These are phyloP conservation scores for Ctenomys sociabilis DNA, from an alignment of 2,113 vertebrate species.

Conservation along the genomic window DNA sequence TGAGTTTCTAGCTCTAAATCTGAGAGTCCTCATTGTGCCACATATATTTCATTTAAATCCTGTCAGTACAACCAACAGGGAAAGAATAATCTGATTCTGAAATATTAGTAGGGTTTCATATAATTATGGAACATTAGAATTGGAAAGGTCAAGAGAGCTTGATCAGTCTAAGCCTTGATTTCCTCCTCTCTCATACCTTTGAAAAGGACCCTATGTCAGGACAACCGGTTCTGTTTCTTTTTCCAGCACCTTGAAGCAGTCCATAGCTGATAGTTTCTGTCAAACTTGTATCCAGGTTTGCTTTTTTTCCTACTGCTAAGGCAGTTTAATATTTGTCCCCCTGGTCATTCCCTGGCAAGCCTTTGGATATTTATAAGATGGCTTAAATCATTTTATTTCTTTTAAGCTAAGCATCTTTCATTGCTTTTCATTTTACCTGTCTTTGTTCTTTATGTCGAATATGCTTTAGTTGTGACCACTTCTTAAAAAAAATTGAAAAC, in stretches of 20 bases:
- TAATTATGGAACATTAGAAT: neutral
- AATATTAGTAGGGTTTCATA: neutral
- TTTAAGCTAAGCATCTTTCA: slow-evolving; percentile 15
- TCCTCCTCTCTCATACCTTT: neutral
- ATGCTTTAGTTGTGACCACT: neutral
- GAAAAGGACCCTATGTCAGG: neutral
- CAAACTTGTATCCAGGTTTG: neutral
- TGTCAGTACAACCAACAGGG: neutral
- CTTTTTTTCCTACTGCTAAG: neutral
- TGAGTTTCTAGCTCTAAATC: neutral
- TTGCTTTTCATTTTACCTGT: neutral
- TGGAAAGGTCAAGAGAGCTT: neutral
- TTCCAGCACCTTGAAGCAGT: neutral
- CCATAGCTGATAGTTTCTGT: neutral
- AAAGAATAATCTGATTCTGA: neutral
- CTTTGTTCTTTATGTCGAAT: neutral
- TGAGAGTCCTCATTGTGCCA: neutral
- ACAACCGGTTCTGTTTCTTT: neutral
- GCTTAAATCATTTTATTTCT: neutral
- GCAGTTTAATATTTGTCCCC: neutral
- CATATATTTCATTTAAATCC: neutral
- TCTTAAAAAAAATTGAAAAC: no score
- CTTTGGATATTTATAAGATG: slow-evolving; percentile 6
- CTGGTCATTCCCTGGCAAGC: neutral
- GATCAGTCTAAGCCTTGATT: neutral